These are phyloP conservation scores for Ceratoteleas bidentatus DNA, from an alignment of 1,140 invertebrate genomes.

Conservation along the genomic window DNA sequence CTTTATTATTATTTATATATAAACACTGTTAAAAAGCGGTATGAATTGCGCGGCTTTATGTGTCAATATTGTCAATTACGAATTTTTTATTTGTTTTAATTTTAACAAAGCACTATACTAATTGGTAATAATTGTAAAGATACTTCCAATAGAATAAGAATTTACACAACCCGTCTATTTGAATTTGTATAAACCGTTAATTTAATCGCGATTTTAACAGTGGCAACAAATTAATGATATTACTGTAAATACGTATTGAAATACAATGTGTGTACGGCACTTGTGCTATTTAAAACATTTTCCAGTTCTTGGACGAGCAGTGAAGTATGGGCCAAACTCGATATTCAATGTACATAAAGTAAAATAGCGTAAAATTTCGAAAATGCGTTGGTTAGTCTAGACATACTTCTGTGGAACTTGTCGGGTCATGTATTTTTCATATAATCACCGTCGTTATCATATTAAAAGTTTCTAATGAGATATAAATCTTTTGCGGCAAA, in stretches of 20 bases:
- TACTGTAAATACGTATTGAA: slow-evolving; percentile 78
- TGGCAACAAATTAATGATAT: slow-evolving; percentile 74
- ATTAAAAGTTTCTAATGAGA: slow-evolving; percentile 28
- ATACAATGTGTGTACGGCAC: slow-evolving; percentile 78
- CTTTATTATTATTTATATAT: slow-evolving; percentile 70
- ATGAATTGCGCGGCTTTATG: no score
- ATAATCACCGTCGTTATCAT: no score
- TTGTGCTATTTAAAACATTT: slow-evolving; percentile 75
- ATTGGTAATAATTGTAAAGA: no score
- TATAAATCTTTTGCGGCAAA: slow-evolving; percentile 14
- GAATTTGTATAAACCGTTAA: no score
- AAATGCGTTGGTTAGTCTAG: slow-evolving; percentile 44
- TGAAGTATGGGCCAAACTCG: slow-evolving; percentile 69
- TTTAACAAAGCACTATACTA: no score
- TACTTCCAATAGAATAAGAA: no score
- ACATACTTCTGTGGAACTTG: slow-evolving; percentile 34
- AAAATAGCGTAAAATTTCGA: slow-evolving; percentile 69
- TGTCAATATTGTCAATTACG: no score
- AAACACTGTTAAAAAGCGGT: no score
- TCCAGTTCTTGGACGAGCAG: slow-evolving; percentile 68
- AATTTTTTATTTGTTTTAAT: no score
- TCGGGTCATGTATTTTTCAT: neutral
- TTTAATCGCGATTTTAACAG: no score
- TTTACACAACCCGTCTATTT: no score
- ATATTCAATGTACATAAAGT: slow-evolving; percentile 77